These are phyloP conservation scores for Amblyopsis rosae DNA, from an alignment of 2,113 vertebrate genomes.

Conservation along the genomic window DNA sequence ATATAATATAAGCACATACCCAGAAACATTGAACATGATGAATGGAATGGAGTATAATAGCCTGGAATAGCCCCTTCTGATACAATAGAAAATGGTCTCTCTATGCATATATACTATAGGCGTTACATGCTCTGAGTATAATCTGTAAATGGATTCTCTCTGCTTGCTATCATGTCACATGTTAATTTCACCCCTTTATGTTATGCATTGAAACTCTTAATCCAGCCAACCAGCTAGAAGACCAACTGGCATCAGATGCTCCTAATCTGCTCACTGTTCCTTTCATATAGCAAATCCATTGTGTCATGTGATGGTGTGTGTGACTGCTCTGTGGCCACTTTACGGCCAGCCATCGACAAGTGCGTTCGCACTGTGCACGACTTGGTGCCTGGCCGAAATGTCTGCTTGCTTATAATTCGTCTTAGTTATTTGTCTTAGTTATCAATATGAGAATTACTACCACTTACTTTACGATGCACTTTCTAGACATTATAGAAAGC, in stretches of 20 bases:
- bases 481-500: too few species aligned
- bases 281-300: slow-evolving; percentile 70
- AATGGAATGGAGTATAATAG: slow-evolving; percentile 16
- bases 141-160: slow-evolving; percentile 75
- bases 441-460: too few species aligned
- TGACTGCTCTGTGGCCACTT: slow-evolving; percentile 55
- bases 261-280: slow-evolving; percentile 62
- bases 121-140: slow-evolving; percentile 73
- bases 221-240: slow-evolving; percentile 41
- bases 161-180: slow-evolving; percentile 71
- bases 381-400: slow-evolving; percentile 17
- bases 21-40: background rate
- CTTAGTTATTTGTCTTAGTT: too few species aligned
- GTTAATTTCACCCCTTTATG: slow-evolving; percentile 74
- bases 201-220: slow-evolving; percentile 62
- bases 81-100: slow-evolving; percentile 22
- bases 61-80: slow-evolving; percentile 12
- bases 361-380: slow-evolving; percentile 39
- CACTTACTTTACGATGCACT: too few species aligned
- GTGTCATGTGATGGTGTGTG: slow-evolving; percentile 73
- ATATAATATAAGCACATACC: background rate
- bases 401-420: background rate
- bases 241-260: slow-evolving; percentile 65
- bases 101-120: slow-evolving; percentile 66
- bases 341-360: slow-evolving; percentile 23